Conservation (phyloP, 92 coral and sea anemone species). For the Pocillopora meandrina region DNA sequence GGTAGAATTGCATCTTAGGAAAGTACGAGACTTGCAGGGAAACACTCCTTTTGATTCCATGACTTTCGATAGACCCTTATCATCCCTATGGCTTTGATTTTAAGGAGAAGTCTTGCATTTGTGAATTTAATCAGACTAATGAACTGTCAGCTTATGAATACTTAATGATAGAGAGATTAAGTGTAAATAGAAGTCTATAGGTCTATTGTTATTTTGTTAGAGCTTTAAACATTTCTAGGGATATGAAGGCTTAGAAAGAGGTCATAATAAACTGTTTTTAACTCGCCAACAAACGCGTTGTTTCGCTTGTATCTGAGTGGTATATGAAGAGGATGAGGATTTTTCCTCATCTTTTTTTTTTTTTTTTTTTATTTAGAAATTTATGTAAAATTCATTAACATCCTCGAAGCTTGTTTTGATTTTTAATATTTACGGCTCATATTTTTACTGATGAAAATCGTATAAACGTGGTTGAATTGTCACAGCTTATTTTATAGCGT, state of each 20-base stretch:
- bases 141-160: not conserved
- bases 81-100: not conserved
- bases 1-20: not conserved
- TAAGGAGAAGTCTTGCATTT: not conserved
- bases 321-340: too few relatives aligned
- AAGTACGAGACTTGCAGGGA: not conserved
- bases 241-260: not conserved
- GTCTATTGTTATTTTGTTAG: not conserved
- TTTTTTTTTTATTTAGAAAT: not conserved
- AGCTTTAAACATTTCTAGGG: not conserved
- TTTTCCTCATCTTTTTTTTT: not conserved
- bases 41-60: not conserved
- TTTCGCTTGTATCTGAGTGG: not conserved
- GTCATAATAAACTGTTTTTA: not conserved
- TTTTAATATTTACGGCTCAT: slow-evolving; percentile 5
- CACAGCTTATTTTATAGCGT: not conserved
- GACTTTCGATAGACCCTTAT: not conserved
- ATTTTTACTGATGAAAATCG: not conserved
- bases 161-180: slow-evolving; percentile 14
- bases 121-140: not conserved
- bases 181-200: slow-evolving; percentile 23
- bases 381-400: not conserved
- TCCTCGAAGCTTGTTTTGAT: not conserved
- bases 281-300: not conserved
- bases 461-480: not conserved